phyloP scores from a whole-genome alignment of 2,888 invertebrate species.

The Willowsia nigromaculata region DNA sequence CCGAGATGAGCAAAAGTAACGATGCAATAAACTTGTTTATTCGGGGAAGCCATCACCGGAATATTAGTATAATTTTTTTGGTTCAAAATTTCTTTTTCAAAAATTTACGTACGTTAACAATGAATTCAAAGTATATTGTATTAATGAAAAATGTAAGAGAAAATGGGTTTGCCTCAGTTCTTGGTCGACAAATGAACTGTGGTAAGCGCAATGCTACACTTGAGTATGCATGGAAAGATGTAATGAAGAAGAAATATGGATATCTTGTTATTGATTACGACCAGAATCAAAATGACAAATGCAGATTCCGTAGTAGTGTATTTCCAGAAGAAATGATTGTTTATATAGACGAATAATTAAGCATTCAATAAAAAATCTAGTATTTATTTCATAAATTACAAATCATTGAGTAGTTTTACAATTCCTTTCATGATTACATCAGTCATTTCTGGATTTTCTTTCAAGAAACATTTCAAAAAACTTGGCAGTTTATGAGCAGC shows the following conservation, averaged over 20 bases:
- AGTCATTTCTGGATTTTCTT: neutral
- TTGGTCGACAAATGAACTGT: conserved; percentile 73
- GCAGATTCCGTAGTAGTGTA: conserved; percentile 66
- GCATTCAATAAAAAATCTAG: conserved; percentile 38
- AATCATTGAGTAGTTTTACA: neutral
- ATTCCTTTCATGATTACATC: neutral
- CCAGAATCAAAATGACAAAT: conserved; percentile 71
- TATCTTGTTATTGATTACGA: conserved; percentile 73
- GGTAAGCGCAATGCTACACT: conserved; percentile 44
- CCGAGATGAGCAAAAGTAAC: conserved; percentile 8
- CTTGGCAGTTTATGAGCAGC: neutral
- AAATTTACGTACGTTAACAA: conserved; percentile 42
- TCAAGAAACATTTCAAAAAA: neutral
- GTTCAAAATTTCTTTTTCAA: conserved; percentile 69
- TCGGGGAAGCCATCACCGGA: conserved; percentile 36
- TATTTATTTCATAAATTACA: neutral
- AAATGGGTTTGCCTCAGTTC: neutral
- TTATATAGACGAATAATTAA: conserved; percentile 51
- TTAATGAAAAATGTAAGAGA: conserved; percentile 73
- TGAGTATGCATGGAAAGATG: conserved; percentile 42
- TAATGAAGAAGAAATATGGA: conserved; percentile 66
- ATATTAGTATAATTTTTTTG: conserved; percentile 32
- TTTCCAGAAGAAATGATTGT: conserved; percentile 72
- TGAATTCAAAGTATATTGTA: conserved; percentile 58
- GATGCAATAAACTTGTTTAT: conserved; percentile 47